Conservation (phyloP, 2,888 invertebrate genomes). For the Synanthedon formicaeformis region DNA sequence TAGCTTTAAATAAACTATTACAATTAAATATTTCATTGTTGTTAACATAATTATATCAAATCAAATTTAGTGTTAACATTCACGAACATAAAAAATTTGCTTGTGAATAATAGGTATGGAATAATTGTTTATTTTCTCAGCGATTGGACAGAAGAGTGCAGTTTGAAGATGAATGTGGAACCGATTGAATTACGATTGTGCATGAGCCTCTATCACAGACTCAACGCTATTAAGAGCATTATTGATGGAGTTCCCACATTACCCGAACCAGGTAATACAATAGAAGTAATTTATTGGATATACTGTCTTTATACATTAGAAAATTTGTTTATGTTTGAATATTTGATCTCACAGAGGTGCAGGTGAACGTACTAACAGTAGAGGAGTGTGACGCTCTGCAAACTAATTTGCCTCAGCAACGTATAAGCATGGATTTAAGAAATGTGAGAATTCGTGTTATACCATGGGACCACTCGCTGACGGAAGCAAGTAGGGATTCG, state of each 20-base stretch:
- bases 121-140: constrained; percentile 16
- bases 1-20: no score
- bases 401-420: constrained; percentile 42
- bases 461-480: constrained; percentile 34
- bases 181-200: constrained; percentile 28
- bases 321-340: no score
- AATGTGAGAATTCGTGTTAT: constrained; percentile 23
- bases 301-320: no score
- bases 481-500: constrained; percentile 15
- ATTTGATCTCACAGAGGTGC: not conserved
- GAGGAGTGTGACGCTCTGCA: constrained; percentile 49
- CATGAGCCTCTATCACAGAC: constrained; percentile 39
- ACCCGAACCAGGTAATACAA: constrained; percentile 18
- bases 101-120: no score
- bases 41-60: no score
- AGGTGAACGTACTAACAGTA: constrained; percentile 35
- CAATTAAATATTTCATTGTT: no score
- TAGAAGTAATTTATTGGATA: no score
- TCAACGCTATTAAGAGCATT: constrained; percentile 17
- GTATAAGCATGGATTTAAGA: constrained; percentile 19
- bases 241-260: constrained; percentile 21
- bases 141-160: constrained; percentile 47
- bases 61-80: no score
- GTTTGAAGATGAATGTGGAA: constrained; percentile 22
- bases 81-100: no score